These are phyloP conservation scores for Bufo gargarizans DNA, from an alignment of 2,113 vertebrate genomes.

Conservation along the genomic window DNA sequence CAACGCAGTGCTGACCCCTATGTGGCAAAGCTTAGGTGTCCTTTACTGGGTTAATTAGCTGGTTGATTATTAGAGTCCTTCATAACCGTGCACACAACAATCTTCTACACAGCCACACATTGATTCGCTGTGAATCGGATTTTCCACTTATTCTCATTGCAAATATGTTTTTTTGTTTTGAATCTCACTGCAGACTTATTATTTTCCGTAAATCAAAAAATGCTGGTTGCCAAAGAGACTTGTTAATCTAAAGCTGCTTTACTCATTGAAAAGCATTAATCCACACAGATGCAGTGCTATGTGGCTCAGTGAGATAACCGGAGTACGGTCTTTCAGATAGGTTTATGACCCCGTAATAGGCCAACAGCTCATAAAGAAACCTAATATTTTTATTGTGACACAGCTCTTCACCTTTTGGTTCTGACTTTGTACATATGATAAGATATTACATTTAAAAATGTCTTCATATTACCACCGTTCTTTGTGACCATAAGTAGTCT, in stretches of 20 bases:
- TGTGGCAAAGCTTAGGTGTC: slow-evolving; percentile 68
- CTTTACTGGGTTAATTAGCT: slow-evolving; percentile 74
- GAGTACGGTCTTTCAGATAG: slow-evolving; percentile 24
- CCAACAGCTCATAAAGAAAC: background rate
- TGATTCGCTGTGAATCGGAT: background rate
- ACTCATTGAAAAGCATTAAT: slow-evolving; percentile 64
- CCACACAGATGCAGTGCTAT: slow-evolving; percentile 58
- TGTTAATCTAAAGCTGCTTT: slow-evolving; percentile 66
- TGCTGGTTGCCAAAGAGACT: slow-evolving; percentile 62
- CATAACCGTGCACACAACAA: background rate
- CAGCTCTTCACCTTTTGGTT: background rate
- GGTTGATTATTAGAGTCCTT: slow-evolving; percentile 79
- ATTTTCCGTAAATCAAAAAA: slow-evolving; percentile 62
- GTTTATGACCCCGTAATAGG: background rate
- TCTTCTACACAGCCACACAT: background rate
- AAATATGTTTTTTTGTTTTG: slow-evolving; percentile 60
- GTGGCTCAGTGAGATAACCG: slow-evolving; percentile 61
- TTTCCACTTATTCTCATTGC: slow-evolving; percentile 61
- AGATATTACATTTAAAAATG: background rate
- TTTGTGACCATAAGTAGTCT: background rate
- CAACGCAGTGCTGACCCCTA: slow-evolving; percentile 67
- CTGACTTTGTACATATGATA: background rate
- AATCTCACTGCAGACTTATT: slow-evolving; percentile 69
- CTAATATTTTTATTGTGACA: background rate
- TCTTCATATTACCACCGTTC: background rate